These are phyloP conservation scores for Sprattus sprattus DNA, from an alignment of 2,113 vertebrate genomes.

Conservation along the genomic window DNA sequence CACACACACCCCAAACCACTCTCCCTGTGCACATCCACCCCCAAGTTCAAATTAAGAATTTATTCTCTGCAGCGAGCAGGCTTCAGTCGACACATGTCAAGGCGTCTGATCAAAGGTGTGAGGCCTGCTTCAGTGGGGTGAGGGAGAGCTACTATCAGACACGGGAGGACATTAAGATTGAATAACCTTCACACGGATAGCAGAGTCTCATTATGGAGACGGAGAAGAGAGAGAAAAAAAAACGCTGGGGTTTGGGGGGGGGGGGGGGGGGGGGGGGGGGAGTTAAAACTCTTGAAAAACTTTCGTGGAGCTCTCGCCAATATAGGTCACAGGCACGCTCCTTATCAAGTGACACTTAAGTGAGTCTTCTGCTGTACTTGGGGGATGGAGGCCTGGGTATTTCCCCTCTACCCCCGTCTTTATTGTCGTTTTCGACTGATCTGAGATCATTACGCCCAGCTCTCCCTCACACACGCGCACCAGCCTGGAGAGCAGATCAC, in stretches of 20 bases:
- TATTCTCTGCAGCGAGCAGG: constrained; percentile 74
- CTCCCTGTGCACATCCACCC: constrained; percentile 51
- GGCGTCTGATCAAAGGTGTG: constrained; percentile 75
- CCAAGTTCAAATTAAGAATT: constrained; percentile 76
- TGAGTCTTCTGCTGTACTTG: not conserved
- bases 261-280: not conserved
- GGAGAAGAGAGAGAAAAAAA: constrained; percentile 30
- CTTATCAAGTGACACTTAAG: constrained; percentile 8
- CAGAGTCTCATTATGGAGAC: constrained; percentile 69
- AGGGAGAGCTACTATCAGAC: constrained; percentile 68
- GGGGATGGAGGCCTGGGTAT: not conserved
- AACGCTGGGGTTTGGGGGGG: not conserved
- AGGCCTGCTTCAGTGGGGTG: constrained; percentile 70
- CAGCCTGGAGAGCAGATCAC: not conserved
- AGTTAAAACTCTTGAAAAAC: constrained; percentile 36
- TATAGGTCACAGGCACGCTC: constrained; percentile 24
- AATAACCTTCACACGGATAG: constrained; percentile 76
- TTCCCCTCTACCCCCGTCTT: not conserved
- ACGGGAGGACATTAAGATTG: constrained; percentile 78
- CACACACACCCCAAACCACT: constrained; percentile 23
- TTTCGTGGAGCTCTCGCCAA: constrained; percentile 14
- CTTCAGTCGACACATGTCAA: constrained; percentile 75
- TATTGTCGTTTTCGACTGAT: constrained; percentile 12
- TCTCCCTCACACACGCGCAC: not conserved
- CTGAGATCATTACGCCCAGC: constrained; percentile 8